Base-by-base conservation (phyloP, 2,797 vertebrate species). In the Lepus oiostolus region DNA sequence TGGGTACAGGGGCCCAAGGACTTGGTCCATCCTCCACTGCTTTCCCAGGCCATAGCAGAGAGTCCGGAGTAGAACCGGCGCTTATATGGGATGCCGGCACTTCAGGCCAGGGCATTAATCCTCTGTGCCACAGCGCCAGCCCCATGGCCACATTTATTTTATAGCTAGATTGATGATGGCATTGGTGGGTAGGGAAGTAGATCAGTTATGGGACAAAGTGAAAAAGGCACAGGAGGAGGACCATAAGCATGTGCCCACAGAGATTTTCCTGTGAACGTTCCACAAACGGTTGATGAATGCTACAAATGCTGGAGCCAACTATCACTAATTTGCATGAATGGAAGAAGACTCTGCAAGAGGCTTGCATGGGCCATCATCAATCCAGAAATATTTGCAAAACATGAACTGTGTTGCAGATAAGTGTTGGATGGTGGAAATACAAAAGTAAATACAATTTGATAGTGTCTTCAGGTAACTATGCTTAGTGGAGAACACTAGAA, bases 281-380 rank as follows among this genome's bases (percentile, higher is more conserved):
- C 8, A 26, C 4, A 13, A 17, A 17, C 12, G 30, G 47, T 77
- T 13, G 21, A 10, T 47, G 8, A 58, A 47, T 30, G 9, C 7
- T 58, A 0, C 11, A 28, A 11, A 68, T 11, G 7, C 35, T 28
- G 13, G 1, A 28, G 2, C 9, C 3, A n/a, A 4, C 70, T 38
- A 16, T 12, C 5, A 50, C 5, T 30, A 28, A 60, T 0, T 38
- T 76, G 4, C 7, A 60, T 32, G 32, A 5, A 35, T 60, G 7
- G 3, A 14, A 58, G 17, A 67, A 47, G 12, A 1, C 14, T 72
- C 24, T 9, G 4, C 21, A 12, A 47, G 24, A 80, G 13, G 2
- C 26, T 63, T 63, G 17, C 16, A 14, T 42, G 26, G 19, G 4
- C 19, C 21, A 63, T 70, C 32, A 32, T 58, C 6, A 52, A 14